Percentiles rank a stretch among this genome's conserved stretches.
These are phyloP conservation scores for Macrophya alboannulata DNA, from an alignment of 2,888 invertebrate species.

Conservation along the genomic window DNA sequence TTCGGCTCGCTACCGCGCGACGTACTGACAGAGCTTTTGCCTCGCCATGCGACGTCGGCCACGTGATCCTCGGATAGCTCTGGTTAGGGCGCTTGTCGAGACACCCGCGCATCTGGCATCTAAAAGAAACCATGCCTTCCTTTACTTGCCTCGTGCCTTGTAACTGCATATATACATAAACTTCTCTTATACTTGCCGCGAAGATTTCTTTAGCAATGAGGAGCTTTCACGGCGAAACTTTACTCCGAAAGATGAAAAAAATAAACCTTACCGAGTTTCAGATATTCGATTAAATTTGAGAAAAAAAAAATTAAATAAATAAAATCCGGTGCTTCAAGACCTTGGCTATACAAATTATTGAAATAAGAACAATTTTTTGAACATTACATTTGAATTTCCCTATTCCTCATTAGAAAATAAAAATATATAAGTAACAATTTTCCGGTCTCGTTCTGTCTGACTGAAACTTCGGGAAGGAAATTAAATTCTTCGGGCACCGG, in stretches of 20 bases:
- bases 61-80: conserved; percentile 48
- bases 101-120: conserved; percentile 69
- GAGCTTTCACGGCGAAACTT: not conserved
- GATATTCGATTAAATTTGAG: not conserved
- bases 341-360: not conserved
- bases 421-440: too few species aligned
- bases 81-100: conserved; percentile 57
- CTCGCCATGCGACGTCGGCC: conserved; percentile 50
- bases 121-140: conserved; percentile 50
- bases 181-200: not conserved
- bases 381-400: not conserved
- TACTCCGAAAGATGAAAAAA: not conserved
- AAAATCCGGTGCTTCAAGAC: not conserved
- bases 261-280: not conserved
- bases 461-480: not conserved
- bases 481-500: not conserved
- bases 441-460: too few species aligned
- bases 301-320: not conserved
- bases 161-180: not conserved
- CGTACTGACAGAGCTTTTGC: conserved; percentile 56
- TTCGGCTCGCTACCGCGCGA: conserved; percentile 51
- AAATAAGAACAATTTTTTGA: not conserved
- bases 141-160: conserved; percentile 36
- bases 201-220: not conserved
- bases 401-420: not conserved